Evolutionary conservation across 2,888 invertebrate genomes (phyloP).

Genomic region (Dastarcus helophoroides): DNA sequence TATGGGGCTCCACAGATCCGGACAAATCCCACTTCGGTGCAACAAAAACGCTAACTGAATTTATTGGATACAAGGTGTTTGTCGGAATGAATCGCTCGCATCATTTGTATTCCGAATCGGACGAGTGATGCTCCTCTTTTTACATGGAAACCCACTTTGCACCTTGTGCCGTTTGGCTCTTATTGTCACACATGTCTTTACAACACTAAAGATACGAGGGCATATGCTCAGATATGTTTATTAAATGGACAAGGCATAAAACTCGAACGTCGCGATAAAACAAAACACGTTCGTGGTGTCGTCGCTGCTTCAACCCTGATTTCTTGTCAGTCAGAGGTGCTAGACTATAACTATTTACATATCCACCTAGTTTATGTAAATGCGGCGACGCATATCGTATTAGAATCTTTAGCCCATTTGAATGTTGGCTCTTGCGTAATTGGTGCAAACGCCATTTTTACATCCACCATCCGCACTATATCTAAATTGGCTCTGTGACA

Average conservation of each 20-base stretch:
- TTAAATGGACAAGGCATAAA: constrained; percentile 35
- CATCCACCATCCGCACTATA: no score
- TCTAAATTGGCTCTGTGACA: no score
- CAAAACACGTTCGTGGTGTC: constrained; percentile 3
- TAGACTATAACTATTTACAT: constrained; percentile 3
- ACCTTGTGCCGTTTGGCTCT: constrained; percentile 31
- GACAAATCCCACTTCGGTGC: constrained; percentile 38
- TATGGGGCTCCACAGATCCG: constrained; percentile 38
- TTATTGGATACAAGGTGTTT: constrained; percentile 42
- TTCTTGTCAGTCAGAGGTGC: constrained; percentile 1
- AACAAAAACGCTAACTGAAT: constrained; percentile 40
- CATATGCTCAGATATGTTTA: constrained; percentile 36
- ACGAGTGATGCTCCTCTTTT: constrained; percentile 38
- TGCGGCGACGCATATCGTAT: no score
- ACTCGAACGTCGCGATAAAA: constrained; percentile 22
- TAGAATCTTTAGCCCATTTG: no score
- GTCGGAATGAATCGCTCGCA: constrained; percentile 39
- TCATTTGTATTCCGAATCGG: constrained; percentile 41
- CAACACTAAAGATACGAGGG: constrained; percentile 31
- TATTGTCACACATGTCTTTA: constrained; percentile 34
- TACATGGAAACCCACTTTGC: constrained; percentile 40
- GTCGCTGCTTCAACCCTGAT: constrained; percentile 6
- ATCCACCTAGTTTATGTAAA: no score
- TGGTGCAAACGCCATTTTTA: no score
- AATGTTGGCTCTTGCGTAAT: no score